These are phyloP conservation scores for Coilia nasus DNA, from an alignment of 2,797 vertebrate genomes.

Conservation along the genomic window DNA sequence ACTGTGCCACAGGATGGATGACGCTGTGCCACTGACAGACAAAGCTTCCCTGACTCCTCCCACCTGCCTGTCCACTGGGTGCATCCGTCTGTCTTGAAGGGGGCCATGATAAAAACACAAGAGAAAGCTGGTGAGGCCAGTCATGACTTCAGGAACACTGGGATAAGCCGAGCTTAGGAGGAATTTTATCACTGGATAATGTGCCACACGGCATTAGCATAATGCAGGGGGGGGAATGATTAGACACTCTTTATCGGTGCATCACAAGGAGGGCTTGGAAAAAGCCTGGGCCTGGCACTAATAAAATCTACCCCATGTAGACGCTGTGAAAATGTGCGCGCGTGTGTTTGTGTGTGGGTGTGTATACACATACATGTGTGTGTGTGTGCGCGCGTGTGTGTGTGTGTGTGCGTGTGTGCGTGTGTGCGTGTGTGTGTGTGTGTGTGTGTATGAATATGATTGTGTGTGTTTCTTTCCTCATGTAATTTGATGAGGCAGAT, in stretches of 20 bases:
- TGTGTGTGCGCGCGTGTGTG: background rate
- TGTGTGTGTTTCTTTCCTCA: background rate
- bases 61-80: background rate
- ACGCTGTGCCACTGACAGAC: background rate
- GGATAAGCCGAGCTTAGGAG: slow-evolving; percentile 72
- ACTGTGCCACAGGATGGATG: background rate
- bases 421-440: background rate
- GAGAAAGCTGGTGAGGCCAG: slow-evolving; percentile 51
- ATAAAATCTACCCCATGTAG: background rate
- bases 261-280: slow-evolving; percentile 45
- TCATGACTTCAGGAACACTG: slow-evolving; percentile 70
- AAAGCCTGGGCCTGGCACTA: background rate
- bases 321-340: background rate
- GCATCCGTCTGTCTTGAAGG: slow-evolving; percentile 17
- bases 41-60: background rate
- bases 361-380: background rate
- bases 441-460: background rate
- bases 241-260: slow-evolving; percentile 66
- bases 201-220: slow-evolving; percentile 68
- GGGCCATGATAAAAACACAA: slow-evolving; percentile 52
- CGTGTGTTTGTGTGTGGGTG: background rate
- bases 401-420: background rate
- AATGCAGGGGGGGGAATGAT: slow-evolving; percentile 61
- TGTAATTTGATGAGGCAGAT: background rate
- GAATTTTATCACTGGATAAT: slow-evolving; percentile 70